These are phyloP conservation scores for Drosophila atroscutellata DNA, from an alignment of 2,888 invertebrate genomes.

Conservation along the genomic window DNA sequence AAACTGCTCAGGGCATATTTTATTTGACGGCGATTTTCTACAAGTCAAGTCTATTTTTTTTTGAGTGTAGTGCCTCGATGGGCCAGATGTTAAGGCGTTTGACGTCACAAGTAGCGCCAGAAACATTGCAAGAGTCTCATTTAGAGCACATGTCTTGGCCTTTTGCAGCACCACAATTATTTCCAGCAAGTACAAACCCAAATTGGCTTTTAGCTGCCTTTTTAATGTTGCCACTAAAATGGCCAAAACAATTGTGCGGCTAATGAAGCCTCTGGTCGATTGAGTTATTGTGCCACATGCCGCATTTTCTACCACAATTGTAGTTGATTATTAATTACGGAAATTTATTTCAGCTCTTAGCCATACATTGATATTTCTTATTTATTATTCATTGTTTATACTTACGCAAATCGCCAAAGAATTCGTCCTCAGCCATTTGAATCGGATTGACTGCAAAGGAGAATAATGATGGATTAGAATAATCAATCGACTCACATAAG, in stretches of 20 bases:
- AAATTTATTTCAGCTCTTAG: conserved; percentile 25
- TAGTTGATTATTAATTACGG: conserved; percentile 41
- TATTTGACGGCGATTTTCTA: neutral
- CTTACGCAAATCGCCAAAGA: conserved; percentile 62
- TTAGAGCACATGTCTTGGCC: conserved; percentile 32
- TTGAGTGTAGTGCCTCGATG: neutral
- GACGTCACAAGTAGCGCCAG: conserved; percentile 58
- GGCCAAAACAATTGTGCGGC: conserved; percentile 45
- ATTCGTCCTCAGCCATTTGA: conserved; percentile 69
- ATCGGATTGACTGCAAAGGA: conserved; percentile 65
- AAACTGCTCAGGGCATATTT: no score
- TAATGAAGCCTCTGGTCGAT: conserved; percentile 71
- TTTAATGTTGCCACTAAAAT: conserved; percentile 72
- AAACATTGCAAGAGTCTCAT: conserved; percentile 31
- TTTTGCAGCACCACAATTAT: conserved; percentile 16
- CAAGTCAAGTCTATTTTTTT: neutral
- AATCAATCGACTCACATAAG: conserved; percentile 12
- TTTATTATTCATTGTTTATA: conserved; percentile 27
- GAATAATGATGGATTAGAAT: conserved; percentile 58
- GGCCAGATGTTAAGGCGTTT: conserved; percentile 65
- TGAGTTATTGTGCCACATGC: conserved; percentile 70
- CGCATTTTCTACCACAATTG: conserved; percentile 51
- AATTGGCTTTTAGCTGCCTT: conserved; percentile 56
- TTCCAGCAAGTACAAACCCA: conserved; percentile 14
- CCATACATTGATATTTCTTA: neutral